Evolutionary conservation across 2,113 vertebrate genomes (phyloP).

Genomic region (Ptilonorhynchus violaceus): DNA sequence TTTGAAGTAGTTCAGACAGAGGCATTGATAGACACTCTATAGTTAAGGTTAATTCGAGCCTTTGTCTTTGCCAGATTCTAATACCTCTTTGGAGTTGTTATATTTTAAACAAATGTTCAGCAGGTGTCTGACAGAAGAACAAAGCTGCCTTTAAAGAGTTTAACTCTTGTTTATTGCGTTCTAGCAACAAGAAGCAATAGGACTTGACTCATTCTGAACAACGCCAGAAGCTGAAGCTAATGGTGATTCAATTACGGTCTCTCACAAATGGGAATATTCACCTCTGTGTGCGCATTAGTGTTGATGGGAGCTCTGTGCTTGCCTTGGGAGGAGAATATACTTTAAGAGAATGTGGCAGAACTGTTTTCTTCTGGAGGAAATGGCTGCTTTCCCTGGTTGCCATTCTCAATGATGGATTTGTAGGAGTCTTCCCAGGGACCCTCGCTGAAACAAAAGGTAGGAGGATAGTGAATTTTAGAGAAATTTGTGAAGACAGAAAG

Average conservation of each 20-base stretch:
- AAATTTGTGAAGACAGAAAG: conserved; percentile 22
- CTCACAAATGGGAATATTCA: conserved; percentile 19
- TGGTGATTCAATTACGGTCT: conserved; percentile 48
- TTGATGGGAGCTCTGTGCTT: conserved; percentile 67
- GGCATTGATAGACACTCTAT: not conserved
- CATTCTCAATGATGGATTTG: not conserved
- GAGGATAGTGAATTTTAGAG: not conserved
- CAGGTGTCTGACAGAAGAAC: conserved; percentile 39
- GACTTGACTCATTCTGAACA: not conserved
- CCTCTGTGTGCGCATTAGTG: conserved; percentile 39
- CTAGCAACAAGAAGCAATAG: conserved; percentile 22
- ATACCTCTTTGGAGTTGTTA: not conserved
- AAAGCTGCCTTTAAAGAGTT: conserved; percentile 59
- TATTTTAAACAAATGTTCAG: conserved; percentile 48
- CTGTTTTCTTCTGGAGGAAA: conserved; percentile 60
- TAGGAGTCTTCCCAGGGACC: not conserved
- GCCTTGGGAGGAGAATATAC: conserved; percentile 61
- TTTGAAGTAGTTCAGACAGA: not conserved
- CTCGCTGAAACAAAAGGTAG: not conserved
- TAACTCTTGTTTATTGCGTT: conserved; percentile 51
- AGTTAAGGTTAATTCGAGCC: conserved; percentile 28
- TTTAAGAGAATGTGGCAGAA: conserved; percentile 67
- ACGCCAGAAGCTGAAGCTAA: not conserved
- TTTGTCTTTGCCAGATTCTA: conserved; percentile 26
- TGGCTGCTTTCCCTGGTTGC: not conserved